Base-by-base conservation (phyloP, 2,113 vertebrate genomes). In the Regulus satrapa region DNA sequence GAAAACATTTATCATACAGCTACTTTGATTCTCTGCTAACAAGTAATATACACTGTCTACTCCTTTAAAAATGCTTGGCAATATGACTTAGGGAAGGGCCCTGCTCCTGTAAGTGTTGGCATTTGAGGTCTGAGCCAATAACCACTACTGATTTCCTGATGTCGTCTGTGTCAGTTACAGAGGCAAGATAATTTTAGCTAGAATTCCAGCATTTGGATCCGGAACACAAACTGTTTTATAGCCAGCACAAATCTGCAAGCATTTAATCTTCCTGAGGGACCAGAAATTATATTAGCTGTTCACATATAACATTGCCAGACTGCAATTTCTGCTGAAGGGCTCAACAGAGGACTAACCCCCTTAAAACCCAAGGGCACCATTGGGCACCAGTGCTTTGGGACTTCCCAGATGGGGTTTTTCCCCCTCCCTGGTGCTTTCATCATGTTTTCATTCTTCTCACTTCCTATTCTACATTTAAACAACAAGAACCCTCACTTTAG, bases 211-310 rank as follows among this genome's bases (percentile, higher is more conserved):
- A 67, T 19, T 48, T 68, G 29, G 51, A 90, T 72, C 54, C 26
- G 8, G 72, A 92, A 80, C 52, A 63, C 38, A 85, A 83, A 54
- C 26, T 64, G 75, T 36, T 48, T 84, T 85, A 55, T 9, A 84
- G 52, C 6, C 71, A 73, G 74, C 61, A 92, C n/a, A 72, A 76
- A 95, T 43, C 64, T 82, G 68, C 18, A 91, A 89, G 55, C 43
- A 83, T 67, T 92, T 93, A 81, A 89, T 93, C 73, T 91, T 86
- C 52, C 62, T 55, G 24, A 90, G 73, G 54, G 79, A 85, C 32
- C 23, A 80, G 62, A 93, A 89, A 93, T 89, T 81, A 24, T 54
- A 80, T 56, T 77, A 87, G 61, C 29, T 89, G 68, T 91, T 89
- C 67, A 73, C 23, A 69, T 8, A 21, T 51, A 89, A 19, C 66